Percentiles rank a stretch among this genome's conserved stretches.
Conservation (phyloP, 2,888 invertebrate species). For the Priocnemis perturbator region DNA sequence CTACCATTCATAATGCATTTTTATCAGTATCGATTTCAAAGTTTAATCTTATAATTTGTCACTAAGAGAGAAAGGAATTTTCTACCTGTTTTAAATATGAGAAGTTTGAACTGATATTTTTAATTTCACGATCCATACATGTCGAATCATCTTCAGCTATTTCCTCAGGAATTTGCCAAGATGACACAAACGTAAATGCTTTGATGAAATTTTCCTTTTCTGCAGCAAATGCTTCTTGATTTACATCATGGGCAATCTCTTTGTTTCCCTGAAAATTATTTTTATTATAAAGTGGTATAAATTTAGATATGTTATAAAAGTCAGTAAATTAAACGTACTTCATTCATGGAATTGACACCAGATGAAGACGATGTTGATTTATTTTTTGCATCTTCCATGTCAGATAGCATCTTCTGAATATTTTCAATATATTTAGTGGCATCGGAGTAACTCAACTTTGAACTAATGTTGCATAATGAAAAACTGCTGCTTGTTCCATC, state of each 20-base stretch:
- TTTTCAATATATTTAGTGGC: slow-evolving; percentile 41
- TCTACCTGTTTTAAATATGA: slow-evolving; percentile 55
- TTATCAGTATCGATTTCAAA: too few species aligned
- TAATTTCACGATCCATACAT: slow-evolving; percentile 47
- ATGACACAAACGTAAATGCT: slow-evolving; percentile 45
- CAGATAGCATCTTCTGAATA: slow-evolving; percentile 21
- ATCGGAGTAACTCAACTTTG: slow-evolving; percentile 41
- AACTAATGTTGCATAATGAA: slow-evolving; percentile 16
- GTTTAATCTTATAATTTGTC: neutral
- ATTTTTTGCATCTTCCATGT: neutral
- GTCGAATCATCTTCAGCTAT: slow-evolving; percentile 19
- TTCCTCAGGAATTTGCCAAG: slow-evolving; percentile 25
- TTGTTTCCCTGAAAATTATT: slow-evolving; percentile 2
- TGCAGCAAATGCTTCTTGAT: slow-evolving; percentile 23
- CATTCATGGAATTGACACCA: neutral
- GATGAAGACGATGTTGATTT: neutral
- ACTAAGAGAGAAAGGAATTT: neutral
- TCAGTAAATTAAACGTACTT: neutral
- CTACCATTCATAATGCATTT: slow-evolving; percentile 45
- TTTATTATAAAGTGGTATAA: neutral
- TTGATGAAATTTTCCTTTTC: slow-evolving; percentile 50
- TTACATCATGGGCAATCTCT: slow-evolving; percentile 13
- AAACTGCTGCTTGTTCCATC: slow-evolving; percentile 9
- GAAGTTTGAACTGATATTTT: slow-evolving; percentile 48
- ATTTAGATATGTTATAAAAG: slow-evolving; percentile 9